phyloP scores from a whole-genome alignment of 2,797 vertebrate species.

The Aeoliscus strigatus region DNA sequence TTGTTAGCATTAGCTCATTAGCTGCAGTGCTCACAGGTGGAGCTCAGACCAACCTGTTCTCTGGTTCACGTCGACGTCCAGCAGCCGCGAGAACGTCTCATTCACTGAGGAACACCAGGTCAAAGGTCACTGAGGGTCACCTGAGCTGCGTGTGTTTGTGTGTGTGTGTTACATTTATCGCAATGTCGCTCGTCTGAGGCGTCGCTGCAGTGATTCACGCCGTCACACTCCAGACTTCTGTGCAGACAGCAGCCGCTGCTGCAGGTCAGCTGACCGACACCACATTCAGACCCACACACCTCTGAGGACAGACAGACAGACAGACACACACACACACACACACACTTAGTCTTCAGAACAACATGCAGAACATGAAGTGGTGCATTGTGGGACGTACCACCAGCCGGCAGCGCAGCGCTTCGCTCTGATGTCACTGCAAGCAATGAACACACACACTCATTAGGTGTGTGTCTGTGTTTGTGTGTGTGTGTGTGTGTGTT shows the following conservation, averaged over 20 bases:
- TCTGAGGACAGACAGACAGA: no score
- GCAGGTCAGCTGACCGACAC: constrained; percentile 74
- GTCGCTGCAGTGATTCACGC: constrained; percentile 74
- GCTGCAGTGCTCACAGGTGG: not conserved
- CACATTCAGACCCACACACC: constrained; percentile 71
- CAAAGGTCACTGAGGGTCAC: constrained; percentile 1
- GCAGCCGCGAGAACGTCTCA: constrained; percentile 52
- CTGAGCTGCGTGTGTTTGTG: constrained; percentile 5
- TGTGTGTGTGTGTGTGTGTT: constrained; percentile 18
- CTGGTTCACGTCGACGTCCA: constrained; percentile 51
- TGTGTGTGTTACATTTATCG: constrained; percentile 70
- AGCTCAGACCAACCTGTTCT: constrained; percentile 48
- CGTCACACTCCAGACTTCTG: constrained; percentile 82
- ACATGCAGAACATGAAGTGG: not conserved
- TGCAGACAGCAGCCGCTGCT: constrained; percentile 81
- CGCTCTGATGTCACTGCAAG: constrained; percentile 7
- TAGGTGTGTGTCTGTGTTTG: not conserved
- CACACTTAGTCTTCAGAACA: not conserved
- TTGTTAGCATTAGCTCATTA: no score
- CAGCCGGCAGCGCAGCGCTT: rapidly evolving
- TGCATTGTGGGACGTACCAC: constrained; percentile 44
- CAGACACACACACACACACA: constrained; percentile 12
- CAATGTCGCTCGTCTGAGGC: constrained; percentile 80
- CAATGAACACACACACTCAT: not conserved
- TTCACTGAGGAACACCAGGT: constrained; percentile 47